Base-by-base conservation (phyloP, 2,113 vertebrate species). In the Balaeniceps rex region DNA sequence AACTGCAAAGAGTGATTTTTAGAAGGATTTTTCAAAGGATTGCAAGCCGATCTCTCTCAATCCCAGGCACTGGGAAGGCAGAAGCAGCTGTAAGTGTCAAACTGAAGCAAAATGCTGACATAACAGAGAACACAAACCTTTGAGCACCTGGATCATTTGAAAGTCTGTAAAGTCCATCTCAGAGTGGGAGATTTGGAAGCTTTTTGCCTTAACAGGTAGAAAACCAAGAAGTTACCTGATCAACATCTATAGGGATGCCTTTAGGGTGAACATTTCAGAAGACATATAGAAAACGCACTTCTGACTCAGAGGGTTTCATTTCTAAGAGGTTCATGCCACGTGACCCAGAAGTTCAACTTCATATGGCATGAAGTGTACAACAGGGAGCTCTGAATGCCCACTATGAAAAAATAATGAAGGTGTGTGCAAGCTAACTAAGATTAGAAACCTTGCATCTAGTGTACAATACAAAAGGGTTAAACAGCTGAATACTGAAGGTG, bases 41-140 rank as follows among this genome's bases (percentile, higher is more conserved):
- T n/a, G 12, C 12, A 8, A 84, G 7, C 42, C 52, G 28, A 36
- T n/a, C 5, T 31, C 15, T 44, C 52, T 36, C 66, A 29, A 21
- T 24, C 19, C 10, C 14, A 18, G n/a, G 46, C n/a, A 55, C 0
- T 6, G n/a, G 52, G 10, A 36, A 0, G 1, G 12, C 18, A 40
- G 34, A n/a, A 40, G 38, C 29, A 19, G 24, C 24, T 77, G 23
- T 46, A 69, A 63, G 14, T 52, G 38, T 93, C 17, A 38, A 77
- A 78, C 51, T 22, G 36, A 63, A 70, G 34, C 1, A 58, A 88
- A 69, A 52, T 11, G 5, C 16, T 57, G 5, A 31, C 29, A 23
- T n/a, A 29, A 26, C 6, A 24, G 12, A 51, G 24, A 14, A 38
- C 5, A 34, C 25, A 71, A 88, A 31, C 3, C 19, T 70, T 76